These are phyloP conservation scores for Sarcophilus harrisii DNA, from an alignment of 2,797 vertebrate species.

Conservation along the genomic window DNA sequence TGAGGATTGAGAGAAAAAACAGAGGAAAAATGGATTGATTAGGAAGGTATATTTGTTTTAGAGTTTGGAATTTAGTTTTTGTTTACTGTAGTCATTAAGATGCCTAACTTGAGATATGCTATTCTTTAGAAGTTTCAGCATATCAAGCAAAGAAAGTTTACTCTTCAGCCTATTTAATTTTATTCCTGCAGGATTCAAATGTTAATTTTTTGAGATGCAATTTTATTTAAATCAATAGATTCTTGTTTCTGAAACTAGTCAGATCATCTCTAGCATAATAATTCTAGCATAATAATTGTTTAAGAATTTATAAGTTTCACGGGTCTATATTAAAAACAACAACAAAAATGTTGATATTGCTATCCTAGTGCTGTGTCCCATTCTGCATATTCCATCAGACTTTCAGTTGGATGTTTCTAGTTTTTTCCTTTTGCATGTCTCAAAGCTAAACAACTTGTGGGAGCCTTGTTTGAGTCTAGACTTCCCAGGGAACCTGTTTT, in stretches of 20 bases:
- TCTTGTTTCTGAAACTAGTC: not conserved
- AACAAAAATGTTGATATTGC: not conserved
- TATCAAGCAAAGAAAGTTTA: not conserved
- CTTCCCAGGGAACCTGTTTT: not conserved
- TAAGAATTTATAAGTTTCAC: not conserved
- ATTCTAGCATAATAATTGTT: not conserved
- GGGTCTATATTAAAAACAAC: not conserved
- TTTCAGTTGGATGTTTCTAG: not conserved
- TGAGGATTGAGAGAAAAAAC: not conserved
- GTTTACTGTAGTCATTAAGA: not conserved
- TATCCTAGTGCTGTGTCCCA: not conserved
- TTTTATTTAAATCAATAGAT: not conserved
- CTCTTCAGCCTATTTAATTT: not conserved
- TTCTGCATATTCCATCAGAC: not conserved
- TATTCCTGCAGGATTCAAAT: not conserved
- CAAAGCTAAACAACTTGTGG: not conserved
- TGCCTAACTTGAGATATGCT: not conserved
- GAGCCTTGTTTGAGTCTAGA: not conserved
- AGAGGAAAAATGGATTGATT: not conserved
- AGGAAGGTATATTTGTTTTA: not conserved
- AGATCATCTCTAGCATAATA: not conserved
- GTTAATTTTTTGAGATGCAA: not conserved
- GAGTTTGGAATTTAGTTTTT: not conserved
- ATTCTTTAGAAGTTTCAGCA: not conserved
- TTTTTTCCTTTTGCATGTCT: not conserved